phyloP scores from a whole-genome alignment of 2,113 vertebrate genomes.

The Albula glossodonta region DNA sequence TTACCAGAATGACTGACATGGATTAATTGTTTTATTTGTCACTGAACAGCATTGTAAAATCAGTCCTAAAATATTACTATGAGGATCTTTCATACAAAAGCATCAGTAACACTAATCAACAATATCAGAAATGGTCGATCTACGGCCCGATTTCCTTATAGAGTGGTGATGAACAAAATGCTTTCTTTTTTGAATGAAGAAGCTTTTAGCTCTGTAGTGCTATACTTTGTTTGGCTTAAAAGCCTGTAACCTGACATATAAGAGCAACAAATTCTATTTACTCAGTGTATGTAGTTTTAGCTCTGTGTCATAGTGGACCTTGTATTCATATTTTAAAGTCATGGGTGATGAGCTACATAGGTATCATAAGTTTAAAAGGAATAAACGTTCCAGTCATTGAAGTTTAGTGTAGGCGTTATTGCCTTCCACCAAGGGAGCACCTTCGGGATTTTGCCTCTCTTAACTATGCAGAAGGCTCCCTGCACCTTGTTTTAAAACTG shows the following conservation, averaged over 20 bases:
- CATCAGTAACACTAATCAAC: no score
- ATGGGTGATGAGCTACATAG: background rate
- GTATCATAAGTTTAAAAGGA: background rate
- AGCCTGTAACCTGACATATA: background rate
- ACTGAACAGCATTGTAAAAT: no score
- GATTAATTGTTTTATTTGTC: background rate
- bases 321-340: background rate
- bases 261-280: background rate
- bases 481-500: background rate
- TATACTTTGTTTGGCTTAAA: background rate
- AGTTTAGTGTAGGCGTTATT: background rate
- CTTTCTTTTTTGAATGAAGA: no score
- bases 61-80: no score
- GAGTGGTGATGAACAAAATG: no score
- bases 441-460: background rate
- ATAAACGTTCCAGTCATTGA: background rate
- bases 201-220: background rate
- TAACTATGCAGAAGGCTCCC: no score
- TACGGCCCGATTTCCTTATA: no score
- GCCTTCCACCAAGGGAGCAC: background rate
- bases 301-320: background rate
- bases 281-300: background rate
- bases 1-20: background rate
- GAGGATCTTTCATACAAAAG: no score
- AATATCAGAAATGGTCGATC: no score